These are phyloP conservation scores for Nomada fabriciana DNA, from an alignment of 2,888 invertebrate species.

Conservation along the genomic window DNA sequence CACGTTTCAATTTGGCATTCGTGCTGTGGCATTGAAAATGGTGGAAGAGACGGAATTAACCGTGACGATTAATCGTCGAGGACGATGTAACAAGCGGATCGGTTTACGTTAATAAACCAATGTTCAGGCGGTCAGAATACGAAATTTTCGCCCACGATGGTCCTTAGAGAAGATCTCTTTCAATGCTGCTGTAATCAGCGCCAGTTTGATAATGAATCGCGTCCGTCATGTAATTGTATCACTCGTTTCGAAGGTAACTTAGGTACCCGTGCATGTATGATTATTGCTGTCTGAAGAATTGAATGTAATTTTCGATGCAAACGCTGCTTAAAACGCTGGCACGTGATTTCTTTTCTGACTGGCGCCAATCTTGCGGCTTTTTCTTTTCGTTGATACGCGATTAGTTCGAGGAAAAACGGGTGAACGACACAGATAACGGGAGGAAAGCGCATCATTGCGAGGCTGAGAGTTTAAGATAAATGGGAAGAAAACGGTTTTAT, in stretches of 20 bases:
- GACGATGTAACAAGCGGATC: constrained; percentile 43
- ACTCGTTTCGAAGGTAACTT: too few species aligned
- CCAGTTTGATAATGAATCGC: background rate
- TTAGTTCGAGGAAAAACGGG: constrained; percentile 69
- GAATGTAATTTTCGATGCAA: background rate
- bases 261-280: too few species aligned
- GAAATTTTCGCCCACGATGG: constrained; percentile 11
- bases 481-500: constrained; percentile 58
- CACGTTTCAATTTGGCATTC: constrained; percentile 64
- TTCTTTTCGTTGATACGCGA: constrained; percentile 45
- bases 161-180: background rate
- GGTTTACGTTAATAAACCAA: constrained; percentile 26
- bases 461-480: constrained; percentile 48
- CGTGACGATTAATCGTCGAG: constrained; percentile 42
- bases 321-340: background rate
- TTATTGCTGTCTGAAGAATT: too few species aligned
- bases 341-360: constrained; percentile 43
- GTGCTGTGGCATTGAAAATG: constrained; percentile 59
- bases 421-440: constrained; percentile 69
- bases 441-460: constrained; percentile 32
- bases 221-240: too few species aligned
- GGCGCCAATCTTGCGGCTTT: constrained; percentile 47
- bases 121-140: constrained; percentile 29
- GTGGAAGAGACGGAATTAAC: constrained; percentile 40
- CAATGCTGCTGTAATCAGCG: background rate